Evolutionary conservation across 2,797 vertebrate genomes (phyloP).

Genomic region (Nyctibius grandis): DNA sequence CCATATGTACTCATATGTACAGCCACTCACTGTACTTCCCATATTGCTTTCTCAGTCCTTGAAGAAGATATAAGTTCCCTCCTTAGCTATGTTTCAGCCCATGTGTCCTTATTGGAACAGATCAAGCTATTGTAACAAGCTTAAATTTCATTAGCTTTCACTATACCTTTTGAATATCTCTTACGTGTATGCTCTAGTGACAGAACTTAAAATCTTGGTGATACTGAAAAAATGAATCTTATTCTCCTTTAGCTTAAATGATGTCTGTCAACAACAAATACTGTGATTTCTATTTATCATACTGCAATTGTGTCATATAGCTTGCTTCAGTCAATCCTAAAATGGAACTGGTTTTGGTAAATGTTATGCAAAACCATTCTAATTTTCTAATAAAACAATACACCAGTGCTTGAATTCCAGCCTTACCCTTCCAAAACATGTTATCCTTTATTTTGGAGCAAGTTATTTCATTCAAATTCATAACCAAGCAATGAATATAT

Average conservation of each 20-base stretch:
- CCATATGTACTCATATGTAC: too few relatives aligned
- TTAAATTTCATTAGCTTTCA: not conserved
- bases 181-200: accelerated
- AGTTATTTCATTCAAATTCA: not conserved
- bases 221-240: not conserved
- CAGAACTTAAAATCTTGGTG: not conserved
- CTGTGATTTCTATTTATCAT: not conserved
- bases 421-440: not conserved
- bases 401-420: not conserved
- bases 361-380: not conserved
- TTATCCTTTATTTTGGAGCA: not conserved
- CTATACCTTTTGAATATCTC: not conserved
- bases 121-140: not conserved
- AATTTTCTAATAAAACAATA: not conserved
- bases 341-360: not conserved
- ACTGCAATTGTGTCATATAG: not conserved
- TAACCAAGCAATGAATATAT: not conserved
- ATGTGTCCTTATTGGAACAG: not conserved
- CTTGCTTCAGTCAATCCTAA: not conserved
- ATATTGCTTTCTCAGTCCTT: not conserved
- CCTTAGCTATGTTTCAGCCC: not conserved
- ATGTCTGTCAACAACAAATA: not conserved
- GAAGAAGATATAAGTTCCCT: not conserved
- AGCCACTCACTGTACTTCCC: too few relatives aligned
- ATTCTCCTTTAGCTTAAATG: not conserved